Evolutionary conservation across 2,888 invertebrate genomes (phyloP), one percentile per base, ranked within the genome.

Genomic region (Megaustenia siamemsis): DNA sequence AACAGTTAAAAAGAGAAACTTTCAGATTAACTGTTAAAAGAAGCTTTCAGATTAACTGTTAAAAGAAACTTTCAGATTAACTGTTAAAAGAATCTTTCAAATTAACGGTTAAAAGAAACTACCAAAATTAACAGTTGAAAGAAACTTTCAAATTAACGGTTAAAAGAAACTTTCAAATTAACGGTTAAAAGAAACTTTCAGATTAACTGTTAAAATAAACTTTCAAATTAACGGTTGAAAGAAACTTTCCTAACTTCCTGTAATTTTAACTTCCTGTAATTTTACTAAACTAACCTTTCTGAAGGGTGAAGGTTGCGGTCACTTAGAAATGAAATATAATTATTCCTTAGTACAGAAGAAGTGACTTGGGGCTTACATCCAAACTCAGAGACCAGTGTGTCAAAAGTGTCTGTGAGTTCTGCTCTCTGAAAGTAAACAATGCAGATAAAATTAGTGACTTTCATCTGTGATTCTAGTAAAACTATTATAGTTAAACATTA

Each of bases 361-460:
- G 83, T 38, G 6, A 56, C 56, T 1, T 24, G 10, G 6, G 83
- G 68, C 10, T 68, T 40, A 77, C 83, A 83, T 12, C 53, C 38
- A 68, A 77, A 63, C 5, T 56, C 28, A 12, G 24, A 38, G 24
- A 83, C 69, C 56, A 83, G 18, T 8, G n/a, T 68, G 43, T 83
- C 83, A 77, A 77, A 77, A n/a, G 56, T 8, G 38, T 83, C 83
- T 24, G 28, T 53, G 69, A 83, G 40, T 18, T 68, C 49, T 6
- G 49, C 68, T 68, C 83, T 66, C 83, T 83, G 53, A 0, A 38
- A 35, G 43, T 24, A 56, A 32, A 35, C 21, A 53, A 53, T 10
- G n/a, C n/a, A n/a, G n/a, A n/a, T n/a, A n/a, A n/a, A n/a, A n/a
- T n/a, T n/a, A n/a, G n/a, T n/a, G n/a, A n/a, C n/a, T n/a, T n/a